Percentiles rank a stretch among this genome's conserved stretches.
phyloP scores from a whole-genome alignment of 92 coral and sea anemone species.

The Porites lobata region DNA sequence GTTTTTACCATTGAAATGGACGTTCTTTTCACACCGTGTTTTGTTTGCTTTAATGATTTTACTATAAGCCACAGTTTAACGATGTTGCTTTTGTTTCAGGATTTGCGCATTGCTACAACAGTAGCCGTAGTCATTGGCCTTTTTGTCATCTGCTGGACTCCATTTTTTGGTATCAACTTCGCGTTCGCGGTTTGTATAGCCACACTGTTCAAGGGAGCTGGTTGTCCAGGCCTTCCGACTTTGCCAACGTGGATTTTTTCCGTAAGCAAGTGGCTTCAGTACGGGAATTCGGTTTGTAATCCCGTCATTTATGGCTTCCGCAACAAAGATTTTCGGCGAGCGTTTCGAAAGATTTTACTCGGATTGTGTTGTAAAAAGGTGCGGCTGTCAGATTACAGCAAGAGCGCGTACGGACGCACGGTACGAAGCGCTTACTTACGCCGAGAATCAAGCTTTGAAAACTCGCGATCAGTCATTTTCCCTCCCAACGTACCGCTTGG shows the following conservation, averaged over 20 bases:
- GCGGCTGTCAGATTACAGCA: slow-evolving; percentile 60
- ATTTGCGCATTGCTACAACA: slow-evolving; percentile 87
- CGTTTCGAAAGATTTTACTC: slow-evolving; percentile 81
- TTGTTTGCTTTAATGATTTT: too few relatives aligned
- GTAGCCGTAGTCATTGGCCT: slow-evolving; percentile 90
- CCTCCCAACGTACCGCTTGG: slow-evolving; percentile 70
- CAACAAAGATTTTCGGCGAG: slow-evolving; percentile 80
- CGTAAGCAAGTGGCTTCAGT: slow-evolving; percentile 81
- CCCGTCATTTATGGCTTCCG: slow-evolving; percentile 89
- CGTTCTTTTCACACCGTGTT: too few relatives aligned
- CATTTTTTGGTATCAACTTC: slow-evolving; percentile 81
- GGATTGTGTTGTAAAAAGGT: slow-evolving; percentile 80
- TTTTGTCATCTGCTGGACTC: slow-evolving; percentile 81
- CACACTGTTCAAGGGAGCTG: neutral
- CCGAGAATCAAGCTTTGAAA: slow-evolving; percentile 89
- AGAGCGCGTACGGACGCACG: slow-evolving; percentile 72
- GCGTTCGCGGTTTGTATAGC: slow-evolving; percentile 59
- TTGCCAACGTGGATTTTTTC: slow-evolving; percentile 39
- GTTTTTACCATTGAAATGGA: too few relatives aligned
- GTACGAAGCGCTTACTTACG: slow-evolving; percentile 59
- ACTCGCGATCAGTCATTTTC: slow-evolving; percentile 77
- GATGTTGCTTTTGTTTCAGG: slow-evolving; percentile 55
- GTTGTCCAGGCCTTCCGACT: neutral
- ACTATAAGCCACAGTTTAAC: neutral
- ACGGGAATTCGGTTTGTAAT: slow-evolving; percentile 87